These are phyloP conservation scores for Paedocypris sp. DNA, from an alignment of 2,113 vertebrate genomes.

Conservation along the genomic window DNA sequence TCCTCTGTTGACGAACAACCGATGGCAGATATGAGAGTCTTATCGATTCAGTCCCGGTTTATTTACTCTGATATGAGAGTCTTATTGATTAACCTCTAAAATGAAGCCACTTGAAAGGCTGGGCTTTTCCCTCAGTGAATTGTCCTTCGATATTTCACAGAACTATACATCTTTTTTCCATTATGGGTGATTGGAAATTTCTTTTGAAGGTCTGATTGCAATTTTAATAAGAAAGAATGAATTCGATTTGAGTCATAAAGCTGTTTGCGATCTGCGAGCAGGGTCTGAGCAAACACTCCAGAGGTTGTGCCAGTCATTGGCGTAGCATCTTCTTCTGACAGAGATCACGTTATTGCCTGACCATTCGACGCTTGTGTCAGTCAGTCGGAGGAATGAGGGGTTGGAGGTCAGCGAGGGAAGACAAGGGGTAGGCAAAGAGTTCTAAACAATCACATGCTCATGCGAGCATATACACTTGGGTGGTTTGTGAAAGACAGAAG, in stretches of 20 bases:
- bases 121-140: constrained; percentile 1
- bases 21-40: constrained; percentile 19
- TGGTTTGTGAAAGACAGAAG: constrained; percentile 10
- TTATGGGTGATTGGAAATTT: constrained; percentile 7
- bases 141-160: background rate
- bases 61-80: constrained; percentile 12
- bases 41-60: constrained; percentile 11
- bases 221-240: background rate
- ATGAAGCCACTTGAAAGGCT: constrained; percentile 5
- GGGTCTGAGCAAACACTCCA: background rate
- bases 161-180: background rate
- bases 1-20: constrained; percentile 3
- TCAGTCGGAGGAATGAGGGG: background rate
- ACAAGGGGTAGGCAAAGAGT: background rate
- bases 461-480: constrained; percentile 5
- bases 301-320: background rate
- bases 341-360: background rate
- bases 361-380: background rate
- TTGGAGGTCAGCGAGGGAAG: background rate
- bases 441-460: constrained; percentile 22
- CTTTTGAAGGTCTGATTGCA: constrained; percentile 5
- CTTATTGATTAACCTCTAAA: constrained; percentile 14
- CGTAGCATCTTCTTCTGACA: constrained; percentile 5
- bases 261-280: background rate
- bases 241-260: constrained; percentile 2